These are phyloP conservation scores for Larimichthys polyactis DNA, from an alignment of 2,113 vertebrate species.

Conservation along the genomic window DNA sequence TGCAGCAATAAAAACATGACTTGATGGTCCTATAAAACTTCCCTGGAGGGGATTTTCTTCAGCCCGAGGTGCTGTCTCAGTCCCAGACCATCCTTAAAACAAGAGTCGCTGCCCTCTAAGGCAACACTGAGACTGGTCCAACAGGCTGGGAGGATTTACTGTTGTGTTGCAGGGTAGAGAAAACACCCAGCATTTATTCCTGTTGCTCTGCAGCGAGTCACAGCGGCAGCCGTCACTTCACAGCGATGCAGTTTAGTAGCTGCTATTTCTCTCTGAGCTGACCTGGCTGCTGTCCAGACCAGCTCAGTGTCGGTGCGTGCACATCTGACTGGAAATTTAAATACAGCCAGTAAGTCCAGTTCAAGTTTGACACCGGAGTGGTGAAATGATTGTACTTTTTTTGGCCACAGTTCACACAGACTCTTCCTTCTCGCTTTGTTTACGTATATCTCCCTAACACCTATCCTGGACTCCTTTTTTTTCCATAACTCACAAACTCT, in stretches of 20 bases:
- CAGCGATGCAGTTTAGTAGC: slow-evolving; percentile 26
- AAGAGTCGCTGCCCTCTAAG: slow-evolving; percentile 58
- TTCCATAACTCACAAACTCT: slow-evolving; percentile 17
- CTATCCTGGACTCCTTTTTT: slow-evolving; percentile 8
- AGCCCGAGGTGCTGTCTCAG: background rate
- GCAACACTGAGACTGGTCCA: slow-evolving; percentile 21
- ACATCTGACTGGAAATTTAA: slow-evolving; percentile 10
- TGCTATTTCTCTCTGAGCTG: slow-evolving; percentile 23
- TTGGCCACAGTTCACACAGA: slow-evolving; percentile 4
- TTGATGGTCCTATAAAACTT: slow-evolving; percentile 25
- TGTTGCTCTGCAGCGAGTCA: slow-evolving; percentile 45
- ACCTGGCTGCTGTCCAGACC: slow-evolving; percentile 37
- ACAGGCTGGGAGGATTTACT: slow-evolving; percentile 47
- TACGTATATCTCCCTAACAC: slow-evolving; percentile 24
- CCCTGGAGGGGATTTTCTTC: background rate
- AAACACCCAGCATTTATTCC: slow-evolving; percentile 39
- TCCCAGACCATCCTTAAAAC: slow-evolving; percentile 8
- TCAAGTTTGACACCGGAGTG: slow-evolving; percentile 8
- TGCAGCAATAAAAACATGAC: slow-evolving; percentile 13
- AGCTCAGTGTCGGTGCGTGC: slow-evolving; percentile 5
- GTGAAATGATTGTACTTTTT: slow-evolving; percentile 11
- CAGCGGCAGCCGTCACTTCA: slow-evolving; percentile 18
- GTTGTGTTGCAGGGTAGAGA: slow-evolving; percentile 38
- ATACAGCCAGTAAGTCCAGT: background rate
- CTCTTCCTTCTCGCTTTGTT: slow-evolving; percentile 11